Evolutionary conservation across 2,797 vertebrate species (phyloP).

Genomic region (Clarias pachynema): DNA sequence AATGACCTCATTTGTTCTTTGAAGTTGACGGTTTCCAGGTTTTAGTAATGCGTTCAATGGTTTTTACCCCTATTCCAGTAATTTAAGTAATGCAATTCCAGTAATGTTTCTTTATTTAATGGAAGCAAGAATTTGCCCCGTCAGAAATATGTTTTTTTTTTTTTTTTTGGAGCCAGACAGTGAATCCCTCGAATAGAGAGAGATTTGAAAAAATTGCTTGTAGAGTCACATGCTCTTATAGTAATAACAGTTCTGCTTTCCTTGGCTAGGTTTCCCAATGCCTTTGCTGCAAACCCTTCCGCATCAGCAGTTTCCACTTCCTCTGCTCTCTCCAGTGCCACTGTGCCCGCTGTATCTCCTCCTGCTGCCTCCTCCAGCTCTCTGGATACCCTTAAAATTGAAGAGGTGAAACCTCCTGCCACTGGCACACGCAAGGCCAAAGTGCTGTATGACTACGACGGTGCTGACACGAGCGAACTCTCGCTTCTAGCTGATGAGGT

Average conservation of each 20-base stretch:
- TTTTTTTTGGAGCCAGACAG: too few species aligned
- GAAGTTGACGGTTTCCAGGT: too few species aligned
- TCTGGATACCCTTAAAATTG: constrained; percentile 74
- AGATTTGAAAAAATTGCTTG: not conserved
- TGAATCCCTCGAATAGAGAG: not conserved
- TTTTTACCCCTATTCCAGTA: too few species aligned
- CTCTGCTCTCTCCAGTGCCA: constrained; percentile 72
- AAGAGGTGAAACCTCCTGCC: constrained; percentile 80
- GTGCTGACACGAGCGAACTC: constrained; percentile 88
- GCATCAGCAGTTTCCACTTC: constrained; percentile 69
- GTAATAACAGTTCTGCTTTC: not conserved
- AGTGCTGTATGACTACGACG: constrained; percentile 95
- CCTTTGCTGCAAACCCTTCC: constrained; percentile 72
- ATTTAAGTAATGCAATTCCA: too few species aligned
- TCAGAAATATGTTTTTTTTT: too few species aligned
- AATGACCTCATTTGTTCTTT: too few species aligned
- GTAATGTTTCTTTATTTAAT: too few species aligned
- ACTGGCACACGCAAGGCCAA: constrained; percentile 90
- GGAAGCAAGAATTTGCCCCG: too few species aligned
- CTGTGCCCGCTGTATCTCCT: constrained; percentile 71
- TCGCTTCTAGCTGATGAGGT: constrained; percentile 95
- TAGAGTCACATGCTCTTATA: not conserved
- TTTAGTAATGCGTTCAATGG: too few species aligned
- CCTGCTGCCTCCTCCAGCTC: constrained; percentile 47
- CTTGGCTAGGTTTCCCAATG: constrained; percentile 77